Evolutionary conservation across 2,113 vertebrate species (phyloP), one percentile per base, ranked within the genome.

Genomic region (Oreochromis spilurus): DNA sequence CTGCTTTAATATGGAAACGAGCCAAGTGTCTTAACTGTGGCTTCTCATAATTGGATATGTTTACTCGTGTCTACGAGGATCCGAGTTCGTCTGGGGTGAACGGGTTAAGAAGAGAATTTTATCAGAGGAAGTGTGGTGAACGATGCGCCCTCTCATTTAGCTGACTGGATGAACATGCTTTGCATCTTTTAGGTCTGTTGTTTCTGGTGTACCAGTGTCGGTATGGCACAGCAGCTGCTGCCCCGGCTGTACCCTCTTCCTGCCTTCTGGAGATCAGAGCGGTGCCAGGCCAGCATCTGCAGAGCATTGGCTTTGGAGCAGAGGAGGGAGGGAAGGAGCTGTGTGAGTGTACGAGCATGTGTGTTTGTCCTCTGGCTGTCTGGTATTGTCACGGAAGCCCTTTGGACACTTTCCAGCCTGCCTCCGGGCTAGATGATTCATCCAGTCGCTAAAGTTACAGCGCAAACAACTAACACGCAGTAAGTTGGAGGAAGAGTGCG

Each of bases 301-400:
- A 58, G 36, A 78, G 52, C 54, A 2, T 7, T 43, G 82, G 24
- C 3, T 85, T 43, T 1, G 24, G 79, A 40, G 72, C 3, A 8
- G 12, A 29, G 24, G 21, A 58, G 34, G 77, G 26, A 40, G 53
- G 16, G 48, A 9, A 13, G 11, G 58, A 78, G 26, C 11, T 45
- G 60, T 58, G 72, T 2, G 81, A 79, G 83, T 82, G 75, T 67
- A 5, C 38, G 62, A 34, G 36, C 17, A 60, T 53, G 80, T 86
- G 62, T 80, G 82, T 48, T 7, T 21, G 40, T 89, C 86, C 80
- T 88, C 78, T 7, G 57, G 87, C 81, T 85, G 88, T 88, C 86
- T 89, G 78, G 40, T 65, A 82, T 79, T 87, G 88, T 94, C 92
- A 92, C 79, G 57, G 70, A 88, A 91, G 86, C 82, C 88, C 65